A percentile compares a stretch with the other conserved stretches of the same genome.
Conservation (phyloP, 2,888 invertebrate species). For the Sycophila texana region DNA sequence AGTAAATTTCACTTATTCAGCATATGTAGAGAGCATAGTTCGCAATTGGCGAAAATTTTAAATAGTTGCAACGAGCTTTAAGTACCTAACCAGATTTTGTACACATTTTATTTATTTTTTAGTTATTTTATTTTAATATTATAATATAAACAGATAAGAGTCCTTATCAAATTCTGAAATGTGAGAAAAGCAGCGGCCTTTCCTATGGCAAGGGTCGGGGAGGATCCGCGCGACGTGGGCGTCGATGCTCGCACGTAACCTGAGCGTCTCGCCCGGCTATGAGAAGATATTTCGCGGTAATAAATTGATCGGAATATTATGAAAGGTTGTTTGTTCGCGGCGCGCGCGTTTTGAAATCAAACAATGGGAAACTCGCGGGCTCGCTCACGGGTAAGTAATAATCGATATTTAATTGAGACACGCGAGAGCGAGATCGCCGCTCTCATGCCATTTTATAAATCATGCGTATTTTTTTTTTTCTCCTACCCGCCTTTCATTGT, state of each 20-base stretch:
- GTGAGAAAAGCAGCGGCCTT: not conserved
- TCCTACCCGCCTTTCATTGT: not conserved
- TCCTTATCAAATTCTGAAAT: too few species aligned
- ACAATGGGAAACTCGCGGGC: conserved; percentile 34
- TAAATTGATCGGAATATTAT: conserved; percentile 42
- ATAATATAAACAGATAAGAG: too few species aligned
- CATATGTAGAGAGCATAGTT: too few species aligned
- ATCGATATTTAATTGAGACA: conserved; percentile 54
- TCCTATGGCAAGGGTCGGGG: not conserved
- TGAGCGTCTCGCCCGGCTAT: not conserved
- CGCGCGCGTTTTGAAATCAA: conserved; percentile 37
- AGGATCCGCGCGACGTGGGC: conserved; percentile 2
- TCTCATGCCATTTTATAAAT: conserved; percentile 29
- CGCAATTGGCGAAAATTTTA: too few species aligned
- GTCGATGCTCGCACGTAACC: not conserved
- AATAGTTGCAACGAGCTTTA: too few species aligned
- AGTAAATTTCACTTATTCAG: too few species aligned
- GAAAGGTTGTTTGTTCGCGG: conserved; percentile 31
- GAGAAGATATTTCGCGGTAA: conserved; percentile 35
- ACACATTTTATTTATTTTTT: too few species aligned
- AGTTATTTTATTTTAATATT: too few species aligned
- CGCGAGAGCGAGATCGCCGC: not conserved
- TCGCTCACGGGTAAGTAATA: conserved; percentile 22
- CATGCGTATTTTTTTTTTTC: conserved; percentile 32
- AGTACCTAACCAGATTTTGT: too few species aligned